These are phyloP conservation scores for Bombyx mandarina DNA, from an alignment of 1,140 invertebrate genomes.

Conservation along the genomic window DNA sequence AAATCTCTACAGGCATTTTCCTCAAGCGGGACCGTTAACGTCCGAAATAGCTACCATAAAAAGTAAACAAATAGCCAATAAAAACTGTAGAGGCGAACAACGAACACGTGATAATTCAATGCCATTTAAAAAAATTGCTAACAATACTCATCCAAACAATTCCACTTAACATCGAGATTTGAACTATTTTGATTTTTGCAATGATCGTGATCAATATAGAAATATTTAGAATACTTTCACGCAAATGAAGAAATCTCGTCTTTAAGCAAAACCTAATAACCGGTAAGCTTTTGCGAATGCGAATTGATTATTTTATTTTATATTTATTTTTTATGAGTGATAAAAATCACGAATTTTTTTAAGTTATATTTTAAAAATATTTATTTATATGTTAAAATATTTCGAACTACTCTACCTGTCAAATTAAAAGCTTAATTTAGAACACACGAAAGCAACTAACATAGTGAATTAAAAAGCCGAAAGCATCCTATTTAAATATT, in stretches of 20 bases:
- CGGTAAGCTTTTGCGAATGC: no score
- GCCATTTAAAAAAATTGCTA: conserved; percentile 2
- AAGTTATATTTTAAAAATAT: background rate
- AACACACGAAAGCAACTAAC: no score
- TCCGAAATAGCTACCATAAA: conserved; percentile 5
- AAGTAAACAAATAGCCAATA: conserved; percentile 7
- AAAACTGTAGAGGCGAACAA: conserved; percentile 4
- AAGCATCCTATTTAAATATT: no score
- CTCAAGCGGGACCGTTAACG: conserved; percentile 4
- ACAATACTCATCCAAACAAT: conserved; percentile 1
- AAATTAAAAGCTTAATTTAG: no score
- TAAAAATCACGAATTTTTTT: background rate
- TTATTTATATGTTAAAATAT: background rate
- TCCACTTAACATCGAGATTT: background rate
- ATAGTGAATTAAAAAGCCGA: no score
- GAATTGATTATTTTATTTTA: background rate
- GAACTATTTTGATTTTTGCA: no score
- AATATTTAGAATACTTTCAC: background rate
- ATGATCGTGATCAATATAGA: no score
- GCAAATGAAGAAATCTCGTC: background rate
- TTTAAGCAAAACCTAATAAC: background rate
- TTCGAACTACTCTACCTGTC: no score
- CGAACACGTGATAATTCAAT: conserved; percentile 4
- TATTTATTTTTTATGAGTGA: background rate
- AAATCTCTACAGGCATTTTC: conserved; percentile 6